A percentile compares a stretch with the other conserved stretches of the same genome.
These are phyloP conservation scores for Cyanocitta stelleri DNA, from an alignment of 2,113 vertebrate species.

Conservation along the genomic window DNA sequence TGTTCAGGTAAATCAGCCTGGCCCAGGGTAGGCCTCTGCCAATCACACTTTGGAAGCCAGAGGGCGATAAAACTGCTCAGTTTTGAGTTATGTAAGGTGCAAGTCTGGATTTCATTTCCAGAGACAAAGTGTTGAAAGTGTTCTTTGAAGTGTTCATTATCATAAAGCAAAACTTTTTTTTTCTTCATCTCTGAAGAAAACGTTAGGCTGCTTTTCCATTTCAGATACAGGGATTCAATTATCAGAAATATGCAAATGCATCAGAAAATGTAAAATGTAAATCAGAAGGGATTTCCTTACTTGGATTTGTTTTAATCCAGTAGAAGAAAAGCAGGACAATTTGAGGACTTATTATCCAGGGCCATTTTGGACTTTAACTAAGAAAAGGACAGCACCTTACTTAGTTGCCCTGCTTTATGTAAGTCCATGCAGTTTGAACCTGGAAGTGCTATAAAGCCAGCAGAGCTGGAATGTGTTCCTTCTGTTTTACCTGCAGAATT, in stretches of 20 bases:
- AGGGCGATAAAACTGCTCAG: not conserved
- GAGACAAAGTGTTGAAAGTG: not conserved
- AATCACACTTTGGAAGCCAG: not conserved
- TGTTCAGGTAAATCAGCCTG: not conserved
- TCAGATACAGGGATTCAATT: not conserved
- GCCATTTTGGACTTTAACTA: not conserved
- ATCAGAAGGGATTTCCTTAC: not conserved
- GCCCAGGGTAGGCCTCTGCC: not conserved
- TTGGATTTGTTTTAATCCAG: not conserved
- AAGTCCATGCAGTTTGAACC: not conserved
- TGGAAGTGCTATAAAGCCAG: not conserved
- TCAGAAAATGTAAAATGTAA: not conserved
- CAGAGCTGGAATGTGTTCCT: not conserved
- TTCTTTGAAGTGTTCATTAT: not conserved
- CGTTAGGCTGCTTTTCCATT: not conserved
- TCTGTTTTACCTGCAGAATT: not conserved
- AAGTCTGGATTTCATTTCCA: not conserved
- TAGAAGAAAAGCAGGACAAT: not conserved
- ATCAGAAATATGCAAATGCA: not conserved
- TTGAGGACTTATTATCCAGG: not conserved
- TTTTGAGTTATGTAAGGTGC: not conserved
- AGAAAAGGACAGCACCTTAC: not conserved
- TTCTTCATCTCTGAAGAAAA: not conserved
- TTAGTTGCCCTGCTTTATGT: not conserved
- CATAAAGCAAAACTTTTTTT: not conserved